A percentile compares a stretch with the other conserved stretches of the same genome.
phyloP scores from a whole-genome alignment of 1,140 invertebrate genomes.

The Ostrea edulis region DNA sequence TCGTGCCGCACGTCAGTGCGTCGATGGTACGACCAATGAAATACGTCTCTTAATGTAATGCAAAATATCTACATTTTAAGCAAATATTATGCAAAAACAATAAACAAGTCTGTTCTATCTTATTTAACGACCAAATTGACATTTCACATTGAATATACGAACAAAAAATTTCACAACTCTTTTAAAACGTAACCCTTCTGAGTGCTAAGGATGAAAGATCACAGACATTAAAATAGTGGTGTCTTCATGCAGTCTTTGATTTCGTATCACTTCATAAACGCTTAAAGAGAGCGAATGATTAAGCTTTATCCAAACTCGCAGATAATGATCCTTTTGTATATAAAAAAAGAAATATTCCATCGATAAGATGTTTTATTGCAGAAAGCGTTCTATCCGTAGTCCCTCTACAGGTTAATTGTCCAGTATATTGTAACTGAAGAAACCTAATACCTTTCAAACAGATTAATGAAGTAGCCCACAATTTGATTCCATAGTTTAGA shows the following conservation, averaged over 20 bases:
- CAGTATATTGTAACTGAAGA: too few species aligned
- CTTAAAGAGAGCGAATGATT: neutral
- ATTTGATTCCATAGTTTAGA: neutral
- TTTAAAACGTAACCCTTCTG: neutral
- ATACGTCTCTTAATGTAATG: neutral
- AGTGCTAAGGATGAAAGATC: neutral
- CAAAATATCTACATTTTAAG: neutral
- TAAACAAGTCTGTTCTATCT: neutral
- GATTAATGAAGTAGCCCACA: neutral
- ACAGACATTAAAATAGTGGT: neutral
- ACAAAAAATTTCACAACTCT: neutral
- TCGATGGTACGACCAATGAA: neutral
- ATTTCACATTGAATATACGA: neutral
- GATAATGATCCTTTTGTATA: too few species aligned
- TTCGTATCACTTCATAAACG: neutral
- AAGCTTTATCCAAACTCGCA: neutral
- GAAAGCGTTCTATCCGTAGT: too few species aligned
- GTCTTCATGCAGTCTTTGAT: neutral
- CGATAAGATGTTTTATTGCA: too few species aligned
- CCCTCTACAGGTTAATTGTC: too few species aligned
- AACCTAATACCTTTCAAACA: too few species aligned
- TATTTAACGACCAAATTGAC: neutral
- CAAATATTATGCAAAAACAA: neutral
- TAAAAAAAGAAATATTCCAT: too few species aligned
- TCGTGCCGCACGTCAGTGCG: neutral